Base-by-base conservation (phyloP, 2,888 invertebrate species). In the Pediacus dermestoides region DNA sequence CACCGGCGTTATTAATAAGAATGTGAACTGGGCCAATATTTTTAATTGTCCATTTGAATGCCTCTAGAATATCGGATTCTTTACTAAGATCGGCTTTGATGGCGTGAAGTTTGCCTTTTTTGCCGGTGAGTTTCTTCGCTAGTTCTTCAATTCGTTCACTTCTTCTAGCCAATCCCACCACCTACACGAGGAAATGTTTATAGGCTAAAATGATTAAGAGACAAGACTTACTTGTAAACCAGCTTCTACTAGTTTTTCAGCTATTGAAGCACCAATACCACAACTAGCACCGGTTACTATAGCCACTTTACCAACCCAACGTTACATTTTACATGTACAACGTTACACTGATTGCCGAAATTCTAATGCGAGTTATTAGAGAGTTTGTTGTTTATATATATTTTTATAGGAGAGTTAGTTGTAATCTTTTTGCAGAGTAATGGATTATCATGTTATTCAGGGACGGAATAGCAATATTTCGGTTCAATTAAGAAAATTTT, bases 61-160 rank as follows among this genome's bases (percentile, higher is more conserved):
- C 35, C n/a, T 14, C 14, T 2, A 34, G 11, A 2, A 39, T 30
- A 4, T 39, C 39, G 4, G 34, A 14, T 13, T 39, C 34, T 2
- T 34, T 34, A 3, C 10, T 23, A 4, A 39, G n/a, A 15, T 39
- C 34, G 7, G 23, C 28, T 15, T 22, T 30, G n/a, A 39, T 1
- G 4, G 39, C 14, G n/a, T 35, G 18, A 4, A 39, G 7, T 16
- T 35, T 34, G 15, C 34, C 39, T 10, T 1, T 7, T 10, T 30
- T 30, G 3, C 11, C 15, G 14, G 21, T 16, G 2, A 34, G 13
- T 21, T 25, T 13, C 16, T 31, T 14, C 2, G 37, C 31, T 2
- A 30, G 25, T n/a, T 30, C 31, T 18, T 34, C 34, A n/a, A 39
- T 25, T 25, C 22, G 30, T 13, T 39, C 37, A 23, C 23, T 23